Evolutionary conservation across 2,888 invertebrate species (phyloP).

Genomic region (Gnatocerus cornutus): DNA sequence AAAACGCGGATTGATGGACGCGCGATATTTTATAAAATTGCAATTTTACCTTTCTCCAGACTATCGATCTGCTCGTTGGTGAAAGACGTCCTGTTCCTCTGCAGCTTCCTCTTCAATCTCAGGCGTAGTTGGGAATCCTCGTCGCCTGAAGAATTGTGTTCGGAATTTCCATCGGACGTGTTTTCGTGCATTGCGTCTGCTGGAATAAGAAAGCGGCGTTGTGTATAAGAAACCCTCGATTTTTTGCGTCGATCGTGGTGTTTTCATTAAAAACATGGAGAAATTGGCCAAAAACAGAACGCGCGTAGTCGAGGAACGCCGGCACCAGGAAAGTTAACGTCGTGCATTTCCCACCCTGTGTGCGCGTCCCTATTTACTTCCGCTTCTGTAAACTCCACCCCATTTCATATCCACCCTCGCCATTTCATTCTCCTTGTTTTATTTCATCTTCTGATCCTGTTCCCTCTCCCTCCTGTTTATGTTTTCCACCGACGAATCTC

Average conservation of each 20-base stretch:
- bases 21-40: no score
- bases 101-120: slow-evolving; percentile 95
- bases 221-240: background rate
- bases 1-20: no score
- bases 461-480: slow-evolving; percentile 61
- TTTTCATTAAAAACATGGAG: slow-evolving; percentile 37
- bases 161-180: slow-evolving; percentile 91
- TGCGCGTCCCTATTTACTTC: slow-evolving; percentile 74
- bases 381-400: slow-evolving; percentile 74
- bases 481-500: slow-evolving; percentile 67
- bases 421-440: slow-evolving; percentile 72
- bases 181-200: slow-evolving; percentile 79
- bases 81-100: slow-evolving; percentile 97
- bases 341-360: slow-evolving; percentile 67
- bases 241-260: slow-evolving; percentile 32
- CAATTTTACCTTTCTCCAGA: slow-evolving; percentile 91
- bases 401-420: slow-evolving; percentile 71
- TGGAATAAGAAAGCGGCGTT: slow-evolving; percentile 58
- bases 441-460: slow-evolving; percentile 71
- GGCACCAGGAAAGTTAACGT: slow-evolving; percentile 64
- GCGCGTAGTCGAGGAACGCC: slow-evolving; percentile 54
- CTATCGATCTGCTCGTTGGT: slow-evolving; percentile 99
- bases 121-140: slow-evolving; percentile 94
- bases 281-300: slow-evolving; percentile 45
- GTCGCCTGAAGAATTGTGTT: slow-evolving; percentile 91